Percentiles rank a stretch among this genome's conserved stretches.
These are phyloP conservation scores for Phocoena sinus DNA, from an alignment of 2,113 vertebrate species.

Conservation along the genomic window DNA sequence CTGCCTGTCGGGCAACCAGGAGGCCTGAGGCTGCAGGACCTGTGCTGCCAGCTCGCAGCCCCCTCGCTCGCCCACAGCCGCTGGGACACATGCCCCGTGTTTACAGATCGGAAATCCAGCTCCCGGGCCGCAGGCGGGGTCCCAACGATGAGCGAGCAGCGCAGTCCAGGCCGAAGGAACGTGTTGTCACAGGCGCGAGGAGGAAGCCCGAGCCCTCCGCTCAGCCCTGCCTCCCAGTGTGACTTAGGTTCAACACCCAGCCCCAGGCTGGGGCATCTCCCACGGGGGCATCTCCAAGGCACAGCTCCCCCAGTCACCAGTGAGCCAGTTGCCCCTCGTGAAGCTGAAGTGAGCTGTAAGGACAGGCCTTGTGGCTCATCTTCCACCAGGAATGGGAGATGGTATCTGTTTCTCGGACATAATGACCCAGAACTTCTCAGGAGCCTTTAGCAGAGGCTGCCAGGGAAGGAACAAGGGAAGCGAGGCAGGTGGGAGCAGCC, in stretches of 20 bases:
- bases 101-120: constrained; percentile 1
- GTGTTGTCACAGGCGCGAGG: background rate
- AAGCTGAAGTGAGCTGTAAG: background rate
- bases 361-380: background rate
- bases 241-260: background rate
- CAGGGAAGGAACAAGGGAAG: background rate
- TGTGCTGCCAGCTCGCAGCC: constrained; percentile 35
- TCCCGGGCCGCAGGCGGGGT: background rate
- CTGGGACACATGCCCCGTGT: constrained; percentile 7
- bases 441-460: background rate
- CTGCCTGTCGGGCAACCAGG: constrained; percentile 42
- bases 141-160: background rate
- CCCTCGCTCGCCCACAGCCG: background rate
- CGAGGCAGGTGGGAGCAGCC: too few relatives aligned
- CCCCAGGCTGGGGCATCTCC: background rate
- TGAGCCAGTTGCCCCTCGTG: background rate
- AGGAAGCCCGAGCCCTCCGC: background rate
- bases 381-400: background rate
- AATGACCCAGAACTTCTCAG: background rate
- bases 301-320: background rate
- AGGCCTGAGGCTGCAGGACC: constrained; percentile 51
- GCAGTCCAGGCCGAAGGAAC: background rate
- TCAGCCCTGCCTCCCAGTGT: background rate
- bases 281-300: background rate
- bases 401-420: too few relatives aligned